A percentile compares a stretch with the other conserved stretches of the same genome.
Evolutionary conservation across 1,140 invertebrate genomes (phyloP).

Genomic region (Drosophila truncata): DNA sequence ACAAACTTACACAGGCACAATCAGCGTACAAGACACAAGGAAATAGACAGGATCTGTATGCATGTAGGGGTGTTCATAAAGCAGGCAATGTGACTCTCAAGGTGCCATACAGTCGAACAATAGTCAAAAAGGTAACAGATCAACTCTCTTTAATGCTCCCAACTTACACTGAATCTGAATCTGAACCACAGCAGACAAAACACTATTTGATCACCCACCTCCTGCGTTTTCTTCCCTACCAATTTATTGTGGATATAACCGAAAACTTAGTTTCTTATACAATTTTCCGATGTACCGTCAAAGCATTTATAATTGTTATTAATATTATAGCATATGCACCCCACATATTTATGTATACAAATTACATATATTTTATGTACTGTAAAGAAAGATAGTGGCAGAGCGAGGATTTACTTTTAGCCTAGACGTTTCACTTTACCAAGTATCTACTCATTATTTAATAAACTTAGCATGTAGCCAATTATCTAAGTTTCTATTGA

Average conservation of each 20-base stretch:
- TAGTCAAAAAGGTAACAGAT: slow-evolving; percentile 54
- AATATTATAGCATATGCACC: slow-evolving; percentile 64
- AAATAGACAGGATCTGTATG: slow-evolving; percentile 12
- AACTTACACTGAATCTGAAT: slow-evolving; percentile 12
- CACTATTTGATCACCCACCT: slow-evolving; percentile 5
- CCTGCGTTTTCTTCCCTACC: slow-evolving; percentile 4
- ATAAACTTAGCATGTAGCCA: slow-evolving; percentile 52
- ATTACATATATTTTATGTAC: slow-evolving; percentile 15
- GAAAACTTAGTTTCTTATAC: slow-evolving; percentile 72
- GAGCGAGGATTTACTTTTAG: slow-evolving; percentile 43
- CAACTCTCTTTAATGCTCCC: background rate
- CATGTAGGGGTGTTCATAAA: slow-evolving; percentile 11
- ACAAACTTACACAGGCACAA: slow-evolving; percentile 43
- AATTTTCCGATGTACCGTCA: slow-evolving; percentile 82
- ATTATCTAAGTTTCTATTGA: slow-evolving; percentile 40
- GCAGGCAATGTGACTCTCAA: slow-evolving; percentile 70
- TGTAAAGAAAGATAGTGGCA: slow-evolving; percentile 27
- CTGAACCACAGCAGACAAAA: slow-evolving; percentile 4
- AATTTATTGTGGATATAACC: slow-evolving; percentile 49
- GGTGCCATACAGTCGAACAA: slow-evolving; percentile 72
- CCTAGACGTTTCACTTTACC: slow-evolving; percentile 45
- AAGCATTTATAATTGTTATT: slow-evolving; percentile 84
- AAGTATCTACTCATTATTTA: slow-evolving; percentile 69
- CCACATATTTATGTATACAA: slow-evolving; percentile 43
- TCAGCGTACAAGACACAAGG: slow-evolving; percentile 5